A percentile compares a stretch with the other conserved stretches of the same genome.
Evolutionary conservation across 2,113 vertebrate species (phyloP).

Genomic region (Hydropotes inermis): DNA sequence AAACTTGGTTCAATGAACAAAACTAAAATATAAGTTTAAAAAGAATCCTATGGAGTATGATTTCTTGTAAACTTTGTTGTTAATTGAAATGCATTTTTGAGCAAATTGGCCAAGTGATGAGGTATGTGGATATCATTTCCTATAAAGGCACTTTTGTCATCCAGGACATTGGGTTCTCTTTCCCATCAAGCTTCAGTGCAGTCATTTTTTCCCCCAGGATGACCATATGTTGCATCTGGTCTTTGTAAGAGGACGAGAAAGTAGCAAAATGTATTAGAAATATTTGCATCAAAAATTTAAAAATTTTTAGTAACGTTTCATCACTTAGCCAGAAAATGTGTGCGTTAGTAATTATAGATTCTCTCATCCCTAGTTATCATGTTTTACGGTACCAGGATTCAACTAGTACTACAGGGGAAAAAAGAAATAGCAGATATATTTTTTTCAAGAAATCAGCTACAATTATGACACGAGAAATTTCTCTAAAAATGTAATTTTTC

Average conservation of each 20-base stretch:
- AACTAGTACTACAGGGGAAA: not conserved
- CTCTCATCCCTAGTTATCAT: not conserved
- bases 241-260: slow-evolving; percentile 19
- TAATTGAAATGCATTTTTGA: slow-evolving; percentile 12
- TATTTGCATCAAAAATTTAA: not conserved
- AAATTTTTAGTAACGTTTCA: not conserved
- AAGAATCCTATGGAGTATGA: not conserved
- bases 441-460: not conserved
- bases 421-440: not conserved
- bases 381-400: not conserved
- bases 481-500: not conserved
- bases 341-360: not conserved
- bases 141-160: not conserved
- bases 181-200: not conserved
- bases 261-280: slow-evolving; percentile 14
- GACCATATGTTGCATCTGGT: not conserved
- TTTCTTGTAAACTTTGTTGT: slow-evolving; percentile 16
- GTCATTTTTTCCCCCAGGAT: not conserved
- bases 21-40: slow-evolving; percentile 11
- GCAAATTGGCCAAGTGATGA: not conserved
- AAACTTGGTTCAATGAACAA: not conserved
- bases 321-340: not conserved
- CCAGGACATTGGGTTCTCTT: not conserved
- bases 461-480: not conserved
- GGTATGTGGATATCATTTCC: not conserved